Percentiles rank a stretch among this genome's conserved stretches.
These are phyloP conservation scores for Colostygia pectinataria DNA, from an alignment of 2,888 invertebrate species.

Conservation along the genomic window DNA sequence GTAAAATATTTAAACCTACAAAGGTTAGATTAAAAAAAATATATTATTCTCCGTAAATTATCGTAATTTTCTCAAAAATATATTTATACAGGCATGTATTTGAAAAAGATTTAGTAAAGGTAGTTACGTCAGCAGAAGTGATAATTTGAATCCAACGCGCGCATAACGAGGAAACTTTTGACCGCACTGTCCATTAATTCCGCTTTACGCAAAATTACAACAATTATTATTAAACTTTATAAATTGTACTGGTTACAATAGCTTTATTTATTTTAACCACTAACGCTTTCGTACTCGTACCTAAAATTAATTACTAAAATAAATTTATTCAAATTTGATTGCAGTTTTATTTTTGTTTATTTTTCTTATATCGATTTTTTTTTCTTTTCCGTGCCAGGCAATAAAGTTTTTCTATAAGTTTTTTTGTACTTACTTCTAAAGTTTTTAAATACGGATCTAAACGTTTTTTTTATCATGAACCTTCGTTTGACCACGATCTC, in stretches of 20 bases:
- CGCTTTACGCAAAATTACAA: constrained; percentile 42
- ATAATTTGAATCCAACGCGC: constrained; percentile 43
- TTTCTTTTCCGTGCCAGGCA: too few species aligned
- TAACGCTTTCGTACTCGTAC: neutral
- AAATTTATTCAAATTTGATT: too few species aligned
- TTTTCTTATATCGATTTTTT: too few species aligned
- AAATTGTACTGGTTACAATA: neutral
- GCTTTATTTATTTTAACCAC: constrained; percentile 13
- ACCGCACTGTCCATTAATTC: constrained; percentile 48
- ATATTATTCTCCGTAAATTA: neutral
- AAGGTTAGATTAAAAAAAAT: too few species aligned
- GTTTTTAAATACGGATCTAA: too few species aligned
- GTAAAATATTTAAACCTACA: too few species aligned
- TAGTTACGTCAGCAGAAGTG: constrained; percentile 36
- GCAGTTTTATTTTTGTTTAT: too few species aligned
- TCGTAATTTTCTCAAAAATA: constrained; percentile 5
- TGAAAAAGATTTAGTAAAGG: constrained; percentile 21
- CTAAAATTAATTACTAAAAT: too few species aligned
- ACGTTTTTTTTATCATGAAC: too few species aligned
- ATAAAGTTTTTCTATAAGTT: too few species aligned
- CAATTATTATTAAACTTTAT: constrained; percentile 23
- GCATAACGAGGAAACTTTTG: constrained; percentile 43
- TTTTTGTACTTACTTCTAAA: too few species aligned
- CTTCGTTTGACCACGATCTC: too few species aligned
- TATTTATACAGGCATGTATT: neutral